Evolutionary conservation across 2,797 vertebrate genomes (phyloP).

Genomic region (Podarcis lilfordi): DNA sequence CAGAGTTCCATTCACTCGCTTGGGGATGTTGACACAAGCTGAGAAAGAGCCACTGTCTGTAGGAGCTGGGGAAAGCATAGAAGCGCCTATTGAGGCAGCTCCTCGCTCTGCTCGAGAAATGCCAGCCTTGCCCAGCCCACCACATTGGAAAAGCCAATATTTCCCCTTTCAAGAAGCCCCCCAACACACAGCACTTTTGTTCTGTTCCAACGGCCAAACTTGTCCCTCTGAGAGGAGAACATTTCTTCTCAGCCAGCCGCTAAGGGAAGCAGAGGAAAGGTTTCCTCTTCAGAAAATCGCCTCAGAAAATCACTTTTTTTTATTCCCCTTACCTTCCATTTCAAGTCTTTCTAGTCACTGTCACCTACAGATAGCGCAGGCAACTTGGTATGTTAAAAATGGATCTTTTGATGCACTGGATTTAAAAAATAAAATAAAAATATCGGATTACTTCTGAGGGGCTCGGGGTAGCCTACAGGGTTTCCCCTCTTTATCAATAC

Average conservation of each 20-base stretch:
- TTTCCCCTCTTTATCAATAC: neutral
- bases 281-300: neutral
- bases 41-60: slow-evolving; percentile 55
- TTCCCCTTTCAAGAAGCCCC: slow-evolving; percentile 13
- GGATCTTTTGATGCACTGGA: neutral
- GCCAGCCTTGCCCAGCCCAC: slow-evolving; percentile 19
- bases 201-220: neutral
- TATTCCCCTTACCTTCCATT: neutral
- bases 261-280: neutral
- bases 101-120: slow-evolving; percentile 4
- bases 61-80: slow-evolving; percentile 41
- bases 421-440: neutral
- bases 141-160: slow-evolving; percentile 38
- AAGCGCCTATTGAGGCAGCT: neutral
- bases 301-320: neutral
- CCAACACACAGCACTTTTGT: slow-evolving; percentile 24
- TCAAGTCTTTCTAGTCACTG: neutral
- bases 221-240: neutral
- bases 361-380: neutral
- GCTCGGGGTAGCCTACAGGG: neutral
- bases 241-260: neutral
- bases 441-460: neutral
- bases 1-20: slow-evolving; percentile 64
- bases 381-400: neutral
- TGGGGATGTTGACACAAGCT: neutral